Evolutionary conservation across 2,888 invertebrate genomes (phyloP), one percentile per base, ranked within the genome.

Genomic region (Latrodectus elegans): DNA sequence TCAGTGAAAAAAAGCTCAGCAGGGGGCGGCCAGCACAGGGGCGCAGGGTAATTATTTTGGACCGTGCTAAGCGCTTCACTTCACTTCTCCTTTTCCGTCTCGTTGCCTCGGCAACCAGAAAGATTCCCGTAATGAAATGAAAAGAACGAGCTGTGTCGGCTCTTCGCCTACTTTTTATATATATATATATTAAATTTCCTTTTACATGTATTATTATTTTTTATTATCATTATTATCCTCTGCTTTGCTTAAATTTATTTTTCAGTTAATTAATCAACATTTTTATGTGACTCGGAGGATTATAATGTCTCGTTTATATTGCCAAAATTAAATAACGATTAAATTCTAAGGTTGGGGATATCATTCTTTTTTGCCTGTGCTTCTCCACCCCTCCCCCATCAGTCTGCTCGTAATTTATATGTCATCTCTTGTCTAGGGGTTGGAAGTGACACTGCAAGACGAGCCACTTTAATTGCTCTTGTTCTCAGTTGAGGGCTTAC

Each of bases 191-290:
- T 68, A 68, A 22, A 68, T 82, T 75, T 82, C 55, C 22, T 76
- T 64, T 83, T 74, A 51, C n/a, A 15, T 60, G 17, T 52, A 15
- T 38, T 55, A 70, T 68, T 52, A 60, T 83, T 76, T 83, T 74
- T 84, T 84, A 76, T 83, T 83, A 71, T 84, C 73, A 73, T 78
- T 78, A 78, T 84, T 84, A 71, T 74, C 70, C 74, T 38, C 68
- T 68, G 74, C 67, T 55, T 22, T 74, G 79, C 79, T 79, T 79
- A 79, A 84, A 84, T 84, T 78, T 79, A 84, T 79, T 79, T 78
- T 79, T 72, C 78, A 79, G 84, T 84, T 79, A 84, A 84, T 84
- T 84, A 84, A 84, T 84, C 84, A 84, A 79, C 84, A 79, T 84
- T 84, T 84, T 79, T 84, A 78, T 84, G 71, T 72, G 79, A 79